Percentiles rank a stretch among this genome's conserved stretches.
phyloP scores from a whole-genome alignment of 1,140 invertebrate genomes.

The Drosophila fuyamai region DNA sequence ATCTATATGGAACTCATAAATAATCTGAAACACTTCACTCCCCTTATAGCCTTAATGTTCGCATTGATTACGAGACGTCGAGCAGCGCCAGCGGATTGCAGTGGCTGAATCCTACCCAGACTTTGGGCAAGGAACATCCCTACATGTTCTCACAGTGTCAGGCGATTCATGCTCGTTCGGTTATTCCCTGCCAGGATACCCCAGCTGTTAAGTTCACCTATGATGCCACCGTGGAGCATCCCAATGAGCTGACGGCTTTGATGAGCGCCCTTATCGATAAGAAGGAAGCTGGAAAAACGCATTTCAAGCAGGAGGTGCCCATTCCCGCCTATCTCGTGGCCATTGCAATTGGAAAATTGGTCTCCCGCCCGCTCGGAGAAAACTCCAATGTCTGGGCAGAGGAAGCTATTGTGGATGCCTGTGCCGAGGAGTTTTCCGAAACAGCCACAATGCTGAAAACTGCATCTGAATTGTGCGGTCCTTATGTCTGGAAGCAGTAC shows the following conservation, averaged over 20 bases:
- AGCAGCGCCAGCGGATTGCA: slow-evolving; percentile 92
- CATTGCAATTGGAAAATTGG: slow-evolving; percentile 93
- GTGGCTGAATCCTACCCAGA: slow-evolving; percentile 95
- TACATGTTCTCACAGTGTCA: slow-evolving; percentile 97
- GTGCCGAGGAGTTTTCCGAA: slow-evolving; percentile 95
- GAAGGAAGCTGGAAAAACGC: slow-evolving; percentile 85
- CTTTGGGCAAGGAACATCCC: slow-evolving; percentile 93
- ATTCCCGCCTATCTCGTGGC: slow-evolving; percentile 93
- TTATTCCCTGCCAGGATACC: slow-evolving; percentile 97
- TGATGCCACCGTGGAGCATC: slow-evolving; percentile 91
- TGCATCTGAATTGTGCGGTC: slow-evolving; percentile 93
- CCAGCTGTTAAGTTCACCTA: slow-evolving; percentile 96
- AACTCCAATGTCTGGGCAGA: slow-evolving; percentile 95
- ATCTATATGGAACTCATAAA: slow-evolving; percentile 63
- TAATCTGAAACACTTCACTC: slow-evolving; percentile 41
- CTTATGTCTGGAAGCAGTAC: slow-evolving; percentile 94
- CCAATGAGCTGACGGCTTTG: slow-evolving; percentile 91
- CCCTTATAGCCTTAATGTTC: slow-evolving; percentile 87
- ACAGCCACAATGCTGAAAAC: slow-evolving; percentile 93
- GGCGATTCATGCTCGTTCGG: slow-evolving; percentile 95
- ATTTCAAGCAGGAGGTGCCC: slow-evolving; percentile 91
- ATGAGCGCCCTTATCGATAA: slow-evolving; percentile 93
- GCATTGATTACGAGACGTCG: slow-evolving; percentile 91
- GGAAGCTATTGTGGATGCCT: slow-evolving; percentile 92
- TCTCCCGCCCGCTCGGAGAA: slow-evolving; percentile 91